Conservation (phyloP, 2,888 invertebrate species). For the Drosophila siamana region DNA sequence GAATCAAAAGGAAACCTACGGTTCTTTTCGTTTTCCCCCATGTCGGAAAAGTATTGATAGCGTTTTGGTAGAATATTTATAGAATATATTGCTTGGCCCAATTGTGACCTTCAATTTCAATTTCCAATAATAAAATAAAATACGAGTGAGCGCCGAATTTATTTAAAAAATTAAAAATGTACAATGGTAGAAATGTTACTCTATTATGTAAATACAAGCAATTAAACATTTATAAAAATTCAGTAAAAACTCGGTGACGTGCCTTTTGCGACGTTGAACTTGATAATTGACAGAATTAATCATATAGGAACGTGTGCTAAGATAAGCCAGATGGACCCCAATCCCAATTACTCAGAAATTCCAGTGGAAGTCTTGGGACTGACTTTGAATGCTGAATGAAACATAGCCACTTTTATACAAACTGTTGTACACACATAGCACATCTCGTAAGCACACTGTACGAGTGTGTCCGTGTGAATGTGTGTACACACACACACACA, state of each 20-base stretch:
- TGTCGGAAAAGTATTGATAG: no score
- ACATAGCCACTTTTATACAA: slow-evolving; percentile 15
- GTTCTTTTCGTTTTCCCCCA: no score
- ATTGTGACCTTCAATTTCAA: slow-evolving; percentile 13
- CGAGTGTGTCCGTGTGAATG: no score
- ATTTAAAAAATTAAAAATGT: slow-evolving; percentile 42
- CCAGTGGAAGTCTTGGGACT: slow-evolving; percentile 16
- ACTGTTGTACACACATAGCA: neutral
- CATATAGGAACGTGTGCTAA: slow-evolving; percentile 25
- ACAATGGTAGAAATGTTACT: no score
- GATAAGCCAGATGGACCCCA: slow-evolving; percentile 20
- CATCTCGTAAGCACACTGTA: neutral
- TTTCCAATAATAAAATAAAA: slow-evolving; percentile 4
- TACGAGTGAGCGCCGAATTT: slow-evolving; percentile 25
- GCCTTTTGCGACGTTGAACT: slow-evolving; percentile 45
- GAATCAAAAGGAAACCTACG: no score
- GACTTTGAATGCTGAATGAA: slow-evolving; percentile 35
- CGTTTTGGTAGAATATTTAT: slow-evolving; percentile 1
- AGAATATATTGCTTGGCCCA: neutral
- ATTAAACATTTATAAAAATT: neutral
- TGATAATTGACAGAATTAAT: slow-evolving; percentile 31
- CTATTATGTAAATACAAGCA: neutral
- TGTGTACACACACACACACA: no score
- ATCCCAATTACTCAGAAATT: slow-evolving; percentile 8
- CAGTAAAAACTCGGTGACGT: slow-evolving; percentile 30